Base-by-base conservation (phyloP, 2,888 invertebrate genomes). In the Anodontia alba region DNA sequence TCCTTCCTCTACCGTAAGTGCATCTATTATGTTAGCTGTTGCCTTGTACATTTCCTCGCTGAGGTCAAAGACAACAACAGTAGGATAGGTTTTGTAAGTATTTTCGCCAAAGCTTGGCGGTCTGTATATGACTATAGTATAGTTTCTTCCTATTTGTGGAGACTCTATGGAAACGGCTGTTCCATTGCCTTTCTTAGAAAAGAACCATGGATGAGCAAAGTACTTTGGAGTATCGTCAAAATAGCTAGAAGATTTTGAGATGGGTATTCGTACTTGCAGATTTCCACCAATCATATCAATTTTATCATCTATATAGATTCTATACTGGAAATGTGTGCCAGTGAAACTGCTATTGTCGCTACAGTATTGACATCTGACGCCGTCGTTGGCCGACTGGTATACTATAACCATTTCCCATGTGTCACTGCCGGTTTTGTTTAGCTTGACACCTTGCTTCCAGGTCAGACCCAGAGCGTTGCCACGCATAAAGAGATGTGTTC, bases 91-190 rank as follows among this genome's bases (percentile, higher is more conserved):
- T 38, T 81, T 81, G 62, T 67, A 74, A 0, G 43, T 23, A 33
- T 77, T 81, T 75, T 81, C 81, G 23, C 67, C 12, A 68, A 77
- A 81, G 57, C 81, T 81, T 46, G 81, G 81, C 17, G 81, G 81
- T 31, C 46, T 62, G 42, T 74, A 81, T 0, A 77, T 12, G 0
- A 46, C 5, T 26, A 81, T 43, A 1, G 26, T 38, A 5, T 70
- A 62, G 10, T 46, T 26, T 43, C 57, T 38, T 0, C 81, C 81
- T 5, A 81, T 57, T n/a, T 73, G 36, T 17, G 26, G 1, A 1
- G 80, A 80, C 17, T 43, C 17, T 15, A 75, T 26, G 0, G 49
- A 38, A 54, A 79, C 42, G 36, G 46, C 46, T 8, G 29, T 10
- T 15, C 54, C 23, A n/a, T n/a, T 10, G 17, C 80, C 80, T 43